Evolutionary conservation across 2,797 vertebrate species (phyloP), one percentile per base, ranked within the genome.

Genomic region (Diceros bicornis): DNA sequence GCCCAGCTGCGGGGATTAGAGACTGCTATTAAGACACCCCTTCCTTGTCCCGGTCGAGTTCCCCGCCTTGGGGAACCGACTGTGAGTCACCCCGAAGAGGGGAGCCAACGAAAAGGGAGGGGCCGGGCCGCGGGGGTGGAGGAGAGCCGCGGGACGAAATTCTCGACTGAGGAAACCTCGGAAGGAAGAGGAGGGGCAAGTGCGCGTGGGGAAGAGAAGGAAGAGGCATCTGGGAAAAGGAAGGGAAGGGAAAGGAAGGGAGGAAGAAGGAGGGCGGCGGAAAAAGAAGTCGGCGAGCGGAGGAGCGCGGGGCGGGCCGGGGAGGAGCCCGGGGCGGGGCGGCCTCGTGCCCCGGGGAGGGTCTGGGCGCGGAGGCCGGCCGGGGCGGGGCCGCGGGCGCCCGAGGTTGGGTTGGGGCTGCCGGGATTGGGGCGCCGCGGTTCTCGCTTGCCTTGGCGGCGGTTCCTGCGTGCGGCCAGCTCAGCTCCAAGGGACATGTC

Each of bases 161-260:
- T 32, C 50, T 1, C 57, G 20, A 41, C 57, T 9, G 0, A 18
- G 44, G 52, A 52, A 25, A 91, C 86, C 92, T 94, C 75, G 57
- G 89, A 94, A 97, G 97, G 98, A 97, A 98, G 98, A 90, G 97
- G 97, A 97, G 98, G 97, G 95, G 97, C 97, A 0, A 82, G 3
- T 3, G 83, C 92, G 85, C 69, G 64, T 0, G 86, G 81, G 78
- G 95, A 91, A 91, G 86, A 90, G 74, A n/a, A 88, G 97, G 93
- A 66, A 95, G 90, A 86, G 82, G 69, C 88, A 71, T 32, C 91
- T 3, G 21, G 78, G 37, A 52, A 10, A 79, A 37, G 87, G 94
- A 55, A 59, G 87, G 64, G 75, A 32, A 71, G 32, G 21, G 50
- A 55, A 47, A 61, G 44, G 78, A 66, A 21, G 52, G 77, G 57